Evolutionary conservation across 2,113 vertebrate genomes (phyloP), one percentile per base, ranked within the genome.

Genomic region (Sebastes schlegelii): DNA sequence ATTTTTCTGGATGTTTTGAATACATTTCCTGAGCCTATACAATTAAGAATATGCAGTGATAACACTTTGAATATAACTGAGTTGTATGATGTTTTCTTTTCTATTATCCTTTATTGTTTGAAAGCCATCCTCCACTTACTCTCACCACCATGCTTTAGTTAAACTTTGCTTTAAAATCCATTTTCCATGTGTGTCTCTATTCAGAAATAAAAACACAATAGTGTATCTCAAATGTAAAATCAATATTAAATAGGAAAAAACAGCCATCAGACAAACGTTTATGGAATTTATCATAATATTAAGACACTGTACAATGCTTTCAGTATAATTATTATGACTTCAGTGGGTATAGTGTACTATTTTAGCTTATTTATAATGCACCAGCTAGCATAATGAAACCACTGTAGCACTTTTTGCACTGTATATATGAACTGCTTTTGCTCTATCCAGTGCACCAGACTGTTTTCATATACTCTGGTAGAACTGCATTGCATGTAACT

Each of bases 301-400:
- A 91, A 82, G 64, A 83, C 69, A 79, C 40, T 89, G 75, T 92
- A 80, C 42, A 78, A 78, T 92, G 58, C 73, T 86, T 89, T 83
- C 43, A 74, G 46, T 72, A 70, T 90, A 86, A 79, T 82, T 82
- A 76, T 74, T 67, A 62, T 84, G 55, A 82, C 80, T 85, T 86
- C 45, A 82, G 77, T 91, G 85, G 74, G 74, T 86, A 83, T 57
- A 84, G 80, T 87, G 76, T 89, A 69, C 58, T 84, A 73, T 88
- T 87, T 87, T 82, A 91, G 90, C 89, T 90, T 91, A 93, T 94
- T 94, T 94, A 93, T 93, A 90, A 92, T 88, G 84, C 91, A 94
- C 91, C 89, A 90, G 84, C 90, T 90, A 73, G 86, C 81, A 77
- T 91, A 89, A 88, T 88, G 61, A 91, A 91, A 91, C 89, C 86